Evolutionary conservation across 2,888 invertebrate species (phyloP), one percentile per base, ranked within the genome.

Genomic region (Epistrophe eligans): DNA sequence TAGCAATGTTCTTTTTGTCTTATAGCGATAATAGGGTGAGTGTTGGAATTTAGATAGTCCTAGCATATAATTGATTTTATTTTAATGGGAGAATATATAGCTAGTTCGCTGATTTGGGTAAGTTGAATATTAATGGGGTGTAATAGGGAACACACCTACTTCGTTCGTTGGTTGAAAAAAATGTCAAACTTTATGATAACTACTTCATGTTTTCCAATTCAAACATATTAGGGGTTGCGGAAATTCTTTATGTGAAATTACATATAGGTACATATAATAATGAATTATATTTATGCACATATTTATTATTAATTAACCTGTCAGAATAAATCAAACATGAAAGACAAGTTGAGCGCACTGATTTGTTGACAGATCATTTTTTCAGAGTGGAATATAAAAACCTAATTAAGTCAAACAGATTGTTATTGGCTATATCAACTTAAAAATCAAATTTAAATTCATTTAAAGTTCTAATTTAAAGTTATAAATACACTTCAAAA

Each of bases 21-120:
- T 55, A 11, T 11, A 28, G 28, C 43, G 40, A 35, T 66, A 50
- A 66, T 17, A 55, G 55, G 71, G 67, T 55, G 67, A 82, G 77
- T 85, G 81, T 77, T 77, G 85, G 81, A 85, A 85, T 85, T 82
- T 82, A 85, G 85, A 85, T 85, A 82, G 85, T 85, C 50, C 50
- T n/a, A 32, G 15, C 52, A 72, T 32, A 35, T 84, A 62, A 77
- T 82, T 82, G 77, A 84, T 76, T 84, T 72, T 62, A 58, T 58
- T 70, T 70, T 15, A 67, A 57, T 60, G 24, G 43, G 13, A 38
- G 48, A 64, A 64, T 40, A 24, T 24, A 24, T 24, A 24, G 1
- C 24, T 24, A 32, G 24, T 66, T 43, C 17, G 64, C 45, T 40
- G 70, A 79, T 71, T 79, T 84, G 64, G 84, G 74, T 45, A 28